Base-by-base conservation (phyloP, 2,888 invertebrate genomes). In the Macropis europaea region DNA sequence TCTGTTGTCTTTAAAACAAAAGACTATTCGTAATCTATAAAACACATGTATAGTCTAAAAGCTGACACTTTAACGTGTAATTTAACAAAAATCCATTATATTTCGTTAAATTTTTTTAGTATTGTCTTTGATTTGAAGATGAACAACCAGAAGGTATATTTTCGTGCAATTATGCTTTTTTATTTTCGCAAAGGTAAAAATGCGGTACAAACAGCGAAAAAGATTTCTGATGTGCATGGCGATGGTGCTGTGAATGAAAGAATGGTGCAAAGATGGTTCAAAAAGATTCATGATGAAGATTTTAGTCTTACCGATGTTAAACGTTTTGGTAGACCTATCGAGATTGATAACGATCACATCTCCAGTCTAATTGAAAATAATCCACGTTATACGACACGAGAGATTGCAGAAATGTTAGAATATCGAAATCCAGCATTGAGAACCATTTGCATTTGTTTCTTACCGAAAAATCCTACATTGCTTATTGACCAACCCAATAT, bases 1-100 rank as follows among this genome's bases (percentile, higher is more conserved):
- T 69, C 59, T 73, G 24, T 70, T 36, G 15, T 36, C 2, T 36
- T 36, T 4, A 36, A 36, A 15, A 36, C 7, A 2, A 13, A 36
- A 36, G 15, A 36, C 36, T 36, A 36, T 13, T 6, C 36, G 1
- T 36, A 15, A 36, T 15, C 13, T 36, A 6, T 36, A 34, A 36
- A n/a, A n/a, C n/a, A n/a, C n/a, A n/a, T n/a, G n/a, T n/a, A n/a
- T n/a, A n/a, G n/a, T n/a, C n/a, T n/a, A n/a, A n/a, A n/a, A 36
- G 36, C 6, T 36, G 17, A 36, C 2, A 36, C 15, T 15, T 2
- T 2, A 36, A 36, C 17, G 15, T 36, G 15, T 36, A 15, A 36
- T 36, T 36, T 15, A 36, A 36, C 5, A 36, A 36, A 15, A 36
- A 15, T 15, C 5, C 36, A 15, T 36, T 7, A 15, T 36, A 15